Conservation (phyloP, 2,113 vertebrate genomes). For the Fulmarus glacialis region DNA sequence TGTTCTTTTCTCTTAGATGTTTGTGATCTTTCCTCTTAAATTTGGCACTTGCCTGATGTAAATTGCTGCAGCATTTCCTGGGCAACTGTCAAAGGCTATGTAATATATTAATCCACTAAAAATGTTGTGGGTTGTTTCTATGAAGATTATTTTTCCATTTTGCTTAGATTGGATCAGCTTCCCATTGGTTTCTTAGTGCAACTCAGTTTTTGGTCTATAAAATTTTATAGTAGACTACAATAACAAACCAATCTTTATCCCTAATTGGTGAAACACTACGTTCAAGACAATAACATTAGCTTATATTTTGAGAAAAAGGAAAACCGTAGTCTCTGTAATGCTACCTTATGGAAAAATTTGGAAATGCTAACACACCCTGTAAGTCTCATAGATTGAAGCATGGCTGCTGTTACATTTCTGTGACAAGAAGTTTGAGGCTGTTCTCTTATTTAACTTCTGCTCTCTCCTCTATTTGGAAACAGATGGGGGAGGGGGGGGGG, state of each 20-base stretch:
- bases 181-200: not conserved
- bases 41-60: not conserved
- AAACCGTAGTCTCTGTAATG: not conserved
- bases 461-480: not conserved
- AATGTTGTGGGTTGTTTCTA: not conserved
- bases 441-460: not conserved
- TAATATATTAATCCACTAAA: not conserved
- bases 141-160: not conserved
- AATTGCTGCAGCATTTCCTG: not conserved
- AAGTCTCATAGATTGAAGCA: not conserved
- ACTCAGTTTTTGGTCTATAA: not conserved
- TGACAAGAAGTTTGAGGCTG: not conserved
- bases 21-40: not conserved
- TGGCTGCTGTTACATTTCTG: not conserved
- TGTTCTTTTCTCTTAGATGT: not conserved
- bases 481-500: no score
- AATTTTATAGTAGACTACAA: not conserved
- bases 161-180: not conserved
- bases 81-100: not conserved
- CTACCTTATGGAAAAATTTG: not conserved
- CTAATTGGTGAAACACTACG: not conserved
- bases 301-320: not conserved
- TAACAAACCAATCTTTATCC: not conserved
- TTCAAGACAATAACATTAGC: not conserved
- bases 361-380: not conserved